These are phyloP conservation scores for Synanthedon tipuliformis DNA, from an alignment of 2,888 invertebrate genomes.

Conservation along the genomic window DNA sequence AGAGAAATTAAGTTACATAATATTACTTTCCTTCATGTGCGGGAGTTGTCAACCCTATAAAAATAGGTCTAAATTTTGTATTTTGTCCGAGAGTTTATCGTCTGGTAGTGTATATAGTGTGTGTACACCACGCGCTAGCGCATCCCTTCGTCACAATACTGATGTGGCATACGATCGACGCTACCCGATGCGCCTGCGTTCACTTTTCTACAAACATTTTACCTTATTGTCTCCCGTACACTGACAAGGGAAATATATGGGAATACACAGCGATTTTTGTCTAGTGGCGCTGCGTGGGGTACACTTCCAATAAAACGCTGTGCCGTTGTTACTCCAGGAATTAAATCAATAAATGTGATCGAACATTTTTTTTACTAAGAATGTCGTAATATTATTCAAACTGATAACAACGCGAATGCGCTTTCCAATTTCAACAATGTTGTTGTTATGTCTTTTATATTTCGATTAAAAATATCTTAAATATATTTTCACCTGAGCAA, in stretches of 20 bases:
- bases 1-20: no score
- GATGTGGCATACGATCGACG: constrained; percentile 40
- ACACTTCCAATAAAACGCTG: constrained; percentile 30
- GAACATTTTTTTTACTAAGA: background rate
- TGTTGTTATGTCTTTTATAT: background rate
- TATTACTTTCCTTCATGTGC: no score
- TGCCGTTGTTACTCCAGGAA: constrained; percentile 2
- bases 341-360: constrained; percentile 11
- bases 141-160: constrained; percentile 26
- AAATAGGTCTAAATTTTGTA: no score
- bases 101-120: no score
- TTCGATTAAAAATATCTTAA: no score
- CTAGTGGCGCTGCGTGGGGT: constrained; percentile 59
- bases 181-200: constrained; percentile 48
- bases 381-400: background rate
- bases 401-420: background rate
- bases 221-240: constrained; percentile 44
- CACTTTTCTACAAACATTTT: constrained; percentile 54
- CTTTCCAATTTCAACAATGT: background rate
- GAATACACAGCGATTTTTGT: constrained; percentile 59
- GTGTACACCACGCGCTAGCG: background rate
- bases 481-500: no score
- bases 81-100: no score
- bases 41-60: no score
- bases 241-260: constrained; percentile 57